Evolutionary conservation across 2,797 vertebrate genomes (phyloP), one percentile per base, ranked within the genome.

Genomic region (Sebastes wilsoni): DNA sequence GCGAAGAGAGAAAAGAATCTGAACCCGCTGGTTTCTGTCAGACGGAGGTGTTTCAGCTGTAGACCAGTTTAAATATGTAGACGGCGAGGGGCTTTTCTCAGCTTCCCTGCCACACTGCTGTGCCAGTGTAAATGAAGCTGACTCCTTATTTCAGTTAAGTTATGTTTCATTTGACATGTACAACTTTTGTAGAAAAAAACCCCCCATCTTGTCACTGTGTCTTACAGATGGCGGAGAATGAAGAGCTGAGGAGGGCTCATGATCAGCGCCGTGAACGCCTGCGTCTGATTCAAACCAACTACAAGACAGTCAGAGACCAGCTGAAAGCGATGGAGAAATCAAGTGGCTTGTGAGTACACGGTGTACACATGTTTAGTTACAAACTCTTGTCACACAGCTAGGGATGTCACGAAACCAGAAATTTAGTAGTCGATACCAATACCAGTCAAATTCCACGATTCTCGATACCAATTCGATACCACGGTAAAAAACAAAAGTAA

Each of bases 261-360:
- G 95, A 96, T 88, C 96, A 96, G 86, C 86, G 93, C 3, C 93
- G 93, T 52, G 96, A 97, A 88, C 96, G 97, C 62, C 94, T 99
- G 67, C 94, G 94, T 91, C 94, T 97, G 84, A 96, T 99, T 87
- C 97, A 98, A 93, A 96, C 93, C 93, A 96, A 95, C 96, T 97
- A 97, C 95, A 97, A 94, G 92, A 92, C 91, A 49, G 85, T 97
- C 81, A 96, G 95, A 94, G 95, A 97, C 75, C 97, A 97, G 88
- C 95, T 98, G 91, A 97, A 96, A 83, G 96, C 97, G 84, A 92
- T 93, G 85, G 96, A 99, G 84, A 96, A 96, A 87, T 88, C 87
- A 2, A 89, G 91, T 86, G 93, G 93, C 93, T 87, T 91, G 97
- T 99, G 92, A 97, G 97, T 96, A 95, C 80, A 36, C 25, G 1